Percentiles rank a stretch among this genome's conserved stretches.
phyloP scores from a whole-genome alignment of 2,888 invertebrate genomes.

The Pilophorus perplexus region DNA sequence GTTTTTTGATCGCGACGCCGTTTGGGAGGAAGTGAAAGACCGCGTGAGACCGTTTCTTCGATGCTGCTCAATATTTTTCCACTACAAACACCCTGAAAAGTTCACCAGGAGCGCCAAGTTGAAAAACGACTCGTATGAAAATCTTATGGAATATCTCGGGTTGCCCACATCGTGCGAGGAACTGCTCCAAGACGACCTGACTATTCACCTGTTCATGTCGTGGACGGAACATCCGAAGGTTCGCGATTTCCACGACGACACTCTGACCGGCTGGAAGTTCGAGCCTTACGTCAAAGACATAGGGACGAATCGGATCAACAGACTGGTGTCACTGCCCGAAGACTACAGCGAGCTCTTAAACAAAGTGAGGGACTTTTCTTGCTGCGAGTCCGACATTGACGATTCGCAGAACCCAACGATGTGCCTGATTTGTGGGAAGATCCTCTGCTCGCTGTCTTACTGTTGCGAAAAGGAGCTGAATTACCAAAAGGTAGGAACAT shows the following conservation, averaged over 20 bases:
- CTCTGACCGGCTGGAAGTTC: too few species aligned
- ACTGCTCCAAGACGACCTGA: slow-evolving; percentile 58
- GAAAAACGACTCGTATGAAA: slow-evolving; percentile 74
- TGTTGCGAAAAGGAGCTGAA: slow-evolving; percentile 88
- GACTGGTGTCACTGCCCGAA: slow-evolving; percentile 74
- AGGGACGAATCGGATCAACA: slow-evolving; percentile 58
- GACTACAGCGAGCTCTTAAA: slow-evolving; percentile 97
- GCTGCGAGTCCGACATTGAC: slow-evolving; percentile 85
- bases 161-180: slow-evolving; percentile 66
- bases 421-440: slow-evolving; percentile 94
- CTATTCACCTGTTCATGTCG: slow-evolving; percentile 57
- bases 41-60: slow-evolving; percentile 77
- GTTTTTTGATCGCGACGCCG: slow-evolving; percentile 8
- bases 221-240: slow-evolving; percentile 54
- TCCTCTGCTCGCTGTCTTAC: slow-evolving; percentile 96
- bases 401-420: slow-evolving; percentile 94
- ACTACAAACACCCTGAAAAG: slow-evolving; percentile 85
- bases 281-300: neutral
- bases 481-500: neutral
- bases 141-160: slow-evolving; percentile 82
- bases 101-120: slow-evolving; percentile 66
- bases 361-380: slow-evolving; percentile 85
- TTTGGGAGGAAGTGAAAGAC: slow-evolving; percentile 52
- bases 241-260: slow-evolving; percentile 1
- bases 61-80: slow-evolving; percentile 72